Evolutionary conservation across 2,797 vertebrate species (phyloP).

Genomic region (Manis crassicaudata): DNA sequence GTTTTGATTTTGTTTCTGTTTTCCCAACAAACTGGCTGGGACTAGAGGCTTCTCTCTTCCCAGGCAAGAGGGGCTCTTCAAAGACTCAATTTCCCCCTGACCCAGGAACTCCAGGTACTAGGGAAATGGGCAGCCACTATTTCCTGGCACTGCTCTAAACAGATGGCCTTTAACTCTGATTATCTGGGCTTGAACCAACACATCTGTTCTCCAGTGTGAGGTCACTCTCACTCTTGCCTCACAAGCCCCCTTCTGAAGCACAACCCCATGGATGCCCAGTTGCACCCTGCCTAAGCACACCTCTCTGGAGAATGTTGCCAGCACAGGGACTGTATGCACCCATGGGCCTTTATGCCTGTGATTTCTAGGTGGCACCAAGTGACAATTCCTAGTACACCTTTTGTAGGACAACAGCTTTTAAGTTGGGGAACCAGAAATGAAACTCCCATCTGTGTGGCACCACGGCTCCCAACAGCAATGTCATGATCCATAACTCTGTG

Average conservation of each 20-base stretch:
- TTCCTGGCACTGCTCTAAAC: neutral
- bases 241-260: neutral
- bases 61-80: neutral
- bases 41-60: neutral
- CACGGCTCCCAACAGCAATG: neutral
- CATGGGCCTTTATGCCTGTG: neutral
- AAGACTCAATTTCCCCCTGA: neutral
- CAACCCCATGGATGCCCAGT: neutral
- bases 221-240: neutral
- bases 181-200: neutral
- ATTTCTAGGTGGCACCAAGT: neutral
- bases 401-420: neutral
- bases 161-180: neutral
- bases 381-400: neutral
- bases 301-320: neutral
- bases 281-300: fast-evolving
- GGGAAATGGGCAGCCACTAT: neutral
- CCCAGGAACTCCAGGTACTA: neutral
- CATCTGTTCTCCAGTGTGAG: neutral
- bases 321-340: neutral
- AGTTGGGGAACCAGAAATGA: neutral
- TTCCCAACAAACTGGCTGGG: neutral
- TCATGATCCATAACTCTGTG: neutral
- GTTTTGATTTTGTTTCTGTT: neutral
- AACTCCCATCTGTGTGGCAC: neutral